Base-by-base conservation (phyloP, 2,113 vertebrate species). In the Scomber scombrus region DNA sequence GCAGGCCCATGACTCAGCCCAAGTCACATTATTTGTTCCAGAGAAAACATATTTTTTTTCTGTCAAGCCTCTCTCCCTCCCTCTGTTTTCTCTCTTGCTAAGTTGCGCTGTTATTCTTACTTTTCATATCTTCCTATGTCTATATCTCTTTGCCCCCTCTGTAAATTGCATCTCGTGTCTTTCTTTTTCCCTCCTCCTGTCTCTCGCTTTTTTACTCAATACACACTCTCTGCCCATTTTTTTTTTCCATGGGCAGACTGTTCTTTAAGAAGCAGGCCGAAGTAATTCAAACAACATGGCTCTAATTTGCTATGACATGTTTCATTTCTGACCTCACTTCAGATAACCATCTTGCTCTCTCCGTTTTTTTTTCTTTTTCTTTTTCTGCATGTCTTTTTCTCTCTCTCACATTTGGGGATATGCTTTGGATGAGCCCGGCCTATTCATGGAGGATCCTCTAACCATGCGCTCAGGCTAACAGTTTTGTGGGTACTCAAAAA, bases 221-320 rank as follows among this genome's bases (percentile, higher is more conserved):
- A 89, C 71, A 77, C 71, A 3, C 34, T 80, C 64, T 67, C 60
- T 84, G 68, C 87, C 82, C 83, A 70, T 68, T 69, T 54, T 46
- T 71, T 54, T 46, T 31, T 72, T 52, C 68, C 71, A 69, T 46
- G 67, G 67, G 66, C 78, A 83, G 79, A 84, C 77, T 80, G 76
- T 73, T 84, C 84, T 91, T 91, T 76, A 92, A 92, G 87, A 74
- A 92, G 87, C 90, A 89, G 85, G 82, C 83, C 82, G 7, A 75
- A 90, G 89, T 95, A 95, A 95, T 96, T 95, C 92, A 93, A 94
- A 95, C 93, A 95, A 93, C 94, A 94, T 95, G 94, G 91, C 82
- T 89, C 84, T 95, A 95, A 95, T 96, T 95, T 94, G 94, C 94
- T 94, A 92, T 94, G 94, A 95, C 95, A 95, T 95, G 93, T 95